Evolutionary conservation across 1,140 invertebrate genomes (phyloP).

Genomic region (Lasioglossum baleicum): DNA sequence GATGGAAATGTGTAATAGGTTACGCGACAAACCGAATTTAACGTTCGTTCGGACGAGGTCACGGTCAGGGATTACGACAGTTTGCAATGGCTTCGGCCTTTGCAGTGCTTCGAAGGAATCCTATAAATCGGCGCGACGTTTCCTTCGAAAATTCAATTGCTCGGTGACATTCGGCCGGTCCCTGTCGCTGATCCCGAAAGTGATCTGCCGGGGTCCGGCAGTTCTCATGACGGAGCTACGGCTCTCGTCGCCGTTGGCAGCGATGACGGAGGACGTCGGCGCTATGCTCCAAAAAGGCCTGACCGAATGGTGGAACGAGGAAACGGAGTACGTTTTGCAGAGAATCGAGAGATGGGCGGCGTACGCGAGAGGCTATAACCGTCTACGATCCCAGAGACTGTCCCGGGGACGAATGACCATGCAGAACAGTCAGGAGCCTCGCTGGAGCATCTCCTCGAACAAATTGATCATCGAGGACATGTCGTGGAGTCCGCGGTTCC

Average conservation of each 20-base stretch:
- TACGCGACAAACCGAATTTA: constrained; percentile 23
- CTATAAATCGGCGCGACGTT: constrained; percentile 55
- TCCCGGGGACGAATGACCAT: constrained; percentile 67
- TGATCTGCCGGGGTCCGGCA: too few species aligned
- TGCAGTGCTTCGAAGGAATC: constrained; percentile 58
- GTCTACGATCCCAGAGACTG: constrained; percentile 66
- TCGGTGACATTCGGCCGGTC: background rate
- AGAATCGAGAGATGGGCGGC: constrained; percentile 75
- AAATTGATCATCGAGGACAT: constrained; percentile 58
- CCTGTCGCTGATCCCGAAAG: too few species aligned
- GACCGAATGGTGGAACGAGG: constrained; percentile 75
- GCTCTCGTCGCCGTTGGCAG: background rate
- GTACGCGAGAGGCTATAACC: constrained; percentile 73
- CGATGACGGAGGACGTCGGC: constrained; percentile 26
- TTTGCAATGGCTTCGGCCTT: constrained; percentile 59
- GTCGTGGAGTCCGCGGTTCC: constrained; percentile 50
- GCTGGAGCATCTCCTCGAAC: constrained; percentile 60
- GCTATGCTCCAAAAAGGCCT: constrained; percentile 61
- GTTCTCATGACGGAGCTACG: background rate
- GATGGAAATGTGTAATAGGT: too few species aligned
- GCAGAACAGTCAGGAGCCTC: constrained; percentile 59
- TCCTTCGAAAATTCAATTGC: background rate
- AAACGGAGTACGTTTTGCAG: constrained; percentile 74
- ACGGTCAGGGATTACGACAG: constrained; percentile 53
- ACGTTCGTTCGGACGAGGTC: constrained; percentile 29